Percentiles rank a stretch among this genome's conserved stretches.
Evolutionary conservation across 2,888 invertebrate species (phyloP).

Genomic region (Acleris cristana): DNA sequence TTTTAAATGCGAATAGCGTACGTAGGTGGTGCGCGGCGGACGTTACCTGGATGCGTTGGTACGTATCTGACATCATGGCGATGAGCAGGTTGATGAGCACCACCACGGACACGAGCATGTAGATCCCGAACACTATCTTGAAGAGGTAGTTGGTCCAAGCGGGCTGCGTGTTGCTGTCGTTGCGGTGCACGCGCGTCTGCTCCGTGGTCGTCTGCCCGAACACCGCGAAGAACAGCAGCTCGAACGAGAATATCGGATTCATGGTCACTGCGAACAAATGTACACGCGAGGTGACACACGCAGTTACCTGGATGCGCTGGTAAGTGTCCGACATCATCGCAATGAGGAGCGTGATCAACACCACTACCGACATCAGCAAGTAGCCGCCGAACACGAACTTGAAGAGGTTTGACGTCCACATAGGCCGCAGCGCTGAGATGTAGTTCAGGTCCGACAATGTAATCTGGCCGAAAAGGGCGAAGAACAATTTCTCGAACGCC

Average conservation of each 20-base stretch:
- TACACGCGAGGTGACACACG: conserved; percentile 60
- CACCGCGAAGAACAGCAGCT: conserved; percentile 99
- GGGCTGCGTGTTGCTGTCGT: conserved; percentile 87
- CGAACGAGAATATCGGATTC: conserved; percentile 96
- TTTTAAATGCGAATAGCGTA: conserved; percentile 32
- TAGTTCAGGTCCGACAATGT: conserved; percentile 93
- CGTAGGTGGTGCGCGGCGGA: conserved; percentile 37
- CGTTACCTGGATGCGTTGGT: conserved; percentile 98
- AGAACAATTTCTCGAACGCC: conserved; percentile 98
- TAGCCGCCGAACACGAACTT: conserved; percentile 97
- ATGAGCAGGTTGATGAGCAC: conserved; percentile 99
- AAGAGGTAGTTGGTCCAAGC: conserved; percentile 93
- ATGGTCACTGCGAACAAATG: conserved; percentile 92
- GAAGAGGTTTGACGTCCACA: conserved; percentile 94
- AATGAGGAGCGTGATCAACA: conserved; percentile 99
- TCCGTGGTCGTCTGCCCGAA: conserved; percentile 96
- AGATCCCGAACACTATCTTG: conserved; percentile 95
- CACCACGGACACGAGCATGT: conserved; percentile 99
- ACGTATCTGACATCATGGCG: conserved; percentile 99
- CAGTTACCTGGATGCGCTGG: conserved; percentile 98
- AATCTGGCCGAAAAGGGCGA: conserved; percentile 98
- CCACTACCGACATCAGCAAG: conserved; percentile 98
- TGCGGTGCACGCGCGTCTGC: conserved; percentile 87
- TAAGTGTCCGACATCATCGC: conserved; percentile 99
- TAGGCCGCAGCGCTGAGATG: conserved; percentile 87